Base-by-base conservation (phyloP, 2,797 vertebrate genomes). In the Melanotaenia boesemani region DNA sequence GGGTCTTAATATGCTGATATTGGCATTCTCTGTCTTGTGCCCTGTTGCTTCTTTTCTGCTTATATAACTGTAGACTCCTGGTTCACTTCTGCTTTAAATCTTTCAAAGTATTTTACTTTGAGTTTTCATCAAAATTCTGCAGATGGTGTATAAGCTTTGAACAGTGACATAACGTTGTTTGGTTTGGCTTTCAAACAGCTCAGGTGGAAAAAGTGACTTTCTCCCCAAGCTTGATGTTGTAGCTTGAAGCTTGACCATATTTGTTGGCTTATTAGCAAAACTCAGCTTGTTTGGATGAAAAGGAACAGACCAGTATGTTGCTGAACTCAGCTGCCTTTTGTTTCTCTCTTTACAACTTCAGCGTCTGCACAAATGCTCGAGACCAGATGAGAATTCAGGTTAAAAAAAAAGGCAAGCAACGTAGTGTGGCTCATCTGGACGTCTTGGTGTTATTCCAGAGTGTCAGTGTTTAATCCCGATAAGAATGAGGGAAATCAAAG, bases 401-500 rank as follows among this genome's bases (percentile, higher is more conserved):
- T 13, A 7, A 26, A 39, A 52, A 46, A 8, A 5, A 18, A 67
- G 71, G 85, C 32, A 34, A 34, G 64, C 74, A 69, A 67, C 26
- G 26, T 39, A 18, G 3, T 7, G 44, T 50, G 63, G 66, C 74
- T 76, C 70, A 81, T 81, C 57, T 81, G 81, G 72, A 62, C 58
- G 7, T 24, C 54, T 74, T 78, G 73, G 58, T 82, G 81, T 81
- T 26, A 32, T 63, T 82, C 70, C 71, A 83, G 54, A 72, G 72
- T 77, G 74, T 80, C 79, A 63, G 48, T 58, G 77, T 82, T 84
- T 81, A 86, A 79, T 89, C 54, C 70, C 13, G 48, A 62, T 85
- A 80, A 82, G 86, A 84, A 64, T 54, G 70, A 84, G 82, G 60
- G 62, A 76, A 89, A 88, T 89, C 86, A 89, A 90, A 91, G 88